phyloP scores from a whole-genome alignment of 2,797 vertebrate genomes.

The Sciurus carolinensis region DNA sequence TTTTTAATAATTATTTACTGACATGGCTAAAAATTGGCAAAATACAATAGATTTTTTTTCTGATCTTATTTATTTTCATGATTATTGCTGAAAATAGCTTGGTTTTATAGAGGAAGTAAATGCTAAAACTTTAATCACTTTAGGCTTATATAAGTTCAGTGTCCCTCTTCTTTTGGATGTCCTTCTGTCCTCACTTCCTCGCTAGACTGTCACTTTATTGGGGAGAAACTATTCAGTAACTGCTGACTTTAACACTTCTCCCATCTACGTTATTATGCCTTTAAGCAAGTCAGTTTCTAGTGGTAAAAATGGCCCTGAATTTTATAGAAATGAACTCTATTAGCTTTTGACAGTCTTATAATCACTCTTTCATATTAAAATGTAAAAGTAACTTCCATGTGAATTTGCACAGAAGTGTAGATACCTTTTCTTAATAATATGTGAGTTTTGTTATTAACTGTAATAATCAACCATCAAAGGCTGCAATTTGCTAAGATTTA shows the following conservation, averaged over 20 bases:
- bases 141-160: not conserved
- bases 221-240: not conserved
- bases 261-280: not conserved
- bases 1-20: not conserved
- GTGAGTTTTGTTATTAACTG: constrained; percentile 57
- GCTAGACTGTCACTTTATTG: not conserved
- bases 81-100: not conserved
- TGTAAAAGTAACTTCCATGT: constrained; percentile 5
- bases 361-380: constrained; percentile 63
- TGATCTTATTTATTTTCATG: not conserved
- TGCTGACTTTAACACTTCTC: not conserved
- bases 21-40: not conserved
- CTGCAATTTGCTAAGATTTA: not conserved
- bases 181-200: not conserved
- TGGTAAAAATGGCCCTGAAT: constrained; percentile 63
- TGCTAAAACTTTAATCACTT: not conserved
- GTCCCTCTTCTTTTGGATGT: not conserved
- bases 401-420: constrained; percentile 37
- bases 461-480: constrained; percentile 56
- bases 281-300: constrained; percentile 37
- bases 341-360: constrained; percentile 64
- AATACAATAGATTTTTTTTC: not conserved
- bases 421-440: constrained; percentile 47
- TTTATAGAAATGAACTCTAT: constrained; percentile 46
- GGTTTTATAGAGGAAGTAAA: not conserved